phyloP scores from a whole-genome alignment of 2,888 invertebrate species.

The Polymixis flavicincta region DNA sequence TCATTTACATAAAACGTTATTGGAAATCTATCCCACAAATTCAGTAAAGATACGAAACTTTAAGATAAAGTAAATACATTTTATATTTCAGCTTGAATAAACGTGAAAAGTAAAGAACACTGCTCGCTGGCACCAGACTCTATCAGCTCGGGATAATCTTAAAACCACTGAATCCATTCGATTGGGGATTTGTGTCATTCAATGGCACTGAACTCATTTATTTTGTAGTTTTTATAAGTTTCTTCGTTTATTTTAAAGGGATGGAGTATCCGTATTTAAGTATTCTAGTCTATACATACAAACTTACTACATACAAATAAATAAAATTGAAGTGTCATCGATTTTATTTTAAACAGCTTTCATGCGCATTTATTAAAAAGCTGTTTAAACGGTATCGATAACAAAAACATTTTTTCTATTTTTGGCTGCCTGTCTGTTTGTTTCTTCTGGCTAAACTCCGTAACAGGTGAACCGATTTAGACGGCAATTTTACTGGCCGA shows the following conservation, averaged over 20 bases:
- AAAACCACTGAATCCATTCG: conserved; percentile 30
- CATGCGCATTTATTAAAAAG: too few species aligned
- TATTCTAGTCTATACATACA: too few species aligned
- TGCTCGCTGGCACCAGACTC: conserved; percentile 2
- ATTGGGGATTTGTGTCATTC: conserved; percentile 21
- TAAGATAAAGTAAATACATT: conserved; percentile 29
- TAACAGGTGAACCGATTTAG: too few species aligned
- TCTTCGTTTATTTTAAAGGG: not conserved
- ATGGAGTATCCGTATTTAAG: not conserved
- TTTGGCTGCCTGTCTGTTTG: too few species aligned
- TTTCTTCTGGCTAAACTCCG: too few species aligned
- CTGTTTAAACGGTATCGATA: too few species aligned
- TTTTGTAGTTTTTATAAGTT: conserved; percentile 3
- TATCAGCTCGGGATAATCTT: conserved; percentile 50
- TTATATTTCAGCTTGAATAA: conserved; percentile 48
- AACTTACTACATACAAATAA: too few species aligned
- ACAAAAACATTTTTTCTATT: too few species aligned
- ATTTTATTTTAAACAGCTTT: too few species aligned
- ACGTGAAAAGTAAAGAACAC: conserved; percentile 37
- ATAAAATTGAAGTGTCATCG: too few species aligned
- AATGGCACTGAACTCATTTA: conserved; percentile 20
- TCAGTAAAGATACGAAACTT: conserved; percentile 11
- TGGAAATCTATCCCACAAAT: conserved; percentile 21
- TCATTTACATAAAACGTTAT: conserved; percentile 29
- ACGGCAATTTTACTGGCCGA: too few species aligned